phyloP scores from a whole-genome alignment of 2,113 vertebrate species.

The Colossoma macropomum region DNA sequence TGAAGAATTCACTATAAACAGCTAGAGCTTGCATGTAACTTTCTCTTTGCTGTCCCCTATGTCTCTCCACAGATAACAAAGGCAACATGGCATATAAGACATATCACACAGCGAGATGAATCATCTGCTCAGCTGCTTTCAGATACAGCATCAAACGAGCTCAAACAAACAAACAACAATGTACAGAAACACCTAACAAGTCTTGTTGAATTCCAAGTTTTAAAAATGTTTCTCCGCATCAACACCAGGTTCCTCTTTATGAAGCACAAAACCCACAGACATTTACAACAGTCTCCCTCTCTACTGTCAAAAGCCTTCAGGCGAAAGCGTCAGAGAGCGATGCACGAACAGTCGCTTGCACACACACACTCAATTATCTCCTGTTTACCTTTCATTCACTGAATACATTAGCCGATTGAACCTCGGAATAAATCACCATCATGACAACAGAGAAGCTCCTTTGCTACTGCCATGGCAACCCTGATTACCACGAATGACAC shows the following conservation, averaged over 20 bases:
- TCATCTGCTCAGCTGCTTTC: background rate
- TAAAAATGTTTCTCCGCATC: background rate
- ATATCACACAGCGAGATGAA: background rate
- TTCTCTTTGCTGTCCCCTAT: too few relatives aligned
- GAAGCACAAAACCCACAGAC: background rate
- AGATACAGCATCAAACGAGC: background rate
- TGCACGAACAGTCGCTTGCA: background rate
- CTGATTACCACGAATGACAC: conserved; percentile 73
- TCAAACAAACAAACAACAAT: background rate
- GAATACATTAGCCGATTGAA: conserved; percentile 77
- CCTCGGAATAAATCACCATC: conserved; percentile 69
- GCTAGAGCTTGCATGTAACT: too few relatives aligned
- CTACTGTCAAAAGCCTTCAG: conserved; percentile 15
- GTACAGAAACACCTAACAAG: background rate
- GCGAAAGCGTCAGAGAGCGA: background rate
- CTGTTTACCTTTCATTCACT: conserved; percentile 75
- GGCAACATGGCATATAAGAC: background rate
- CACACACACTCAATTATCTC: conserved; percentile 58
- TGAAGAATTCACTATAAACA: too few relatives aligned
- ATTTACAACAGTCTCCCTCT: background rate
- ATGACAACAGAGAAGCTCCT: conserved; percentile 75
- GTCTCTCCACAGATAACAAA: background rate
- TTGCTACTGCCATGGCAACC: conserved; percentile 72
- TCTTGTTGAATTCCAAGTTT: background rate
- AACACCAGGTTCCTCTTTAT: background rate